Evolutionary conservation across 2,797 vertebrate genomes (phyloP).

Genomic region (Oophaga sylvatica): DNA sequence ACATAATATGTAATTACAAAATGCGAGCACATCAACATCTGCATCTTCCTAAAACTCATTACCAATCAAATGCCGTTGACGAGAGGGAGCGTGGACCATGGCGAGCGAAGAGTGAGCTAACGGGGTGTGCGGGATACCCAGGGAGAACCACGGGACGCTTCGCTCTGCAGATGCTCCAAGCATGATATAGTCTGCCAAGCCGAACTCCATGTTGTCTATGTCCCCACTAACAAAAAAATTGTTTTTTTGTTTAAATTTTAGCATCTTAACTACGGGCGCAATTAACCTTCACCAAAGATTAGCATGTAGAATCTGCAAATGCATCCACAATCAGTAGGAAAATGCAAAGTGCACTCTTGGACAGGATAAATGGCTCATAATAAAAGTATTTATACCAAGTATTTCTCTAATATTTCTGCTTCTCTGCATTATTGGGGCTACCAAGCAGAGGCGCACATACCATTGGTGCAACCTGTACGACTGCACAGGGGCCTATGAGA

Average conservation of each 20-base stretch:
- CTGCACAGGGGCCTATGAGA: too few species aligned
- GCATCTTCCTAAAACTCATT: constrained; percentile 40
- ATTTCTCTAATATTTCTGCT: not conserved
- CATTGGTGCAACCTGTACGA: too few species aligned
- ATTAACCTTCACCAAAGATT: too few species aligned
- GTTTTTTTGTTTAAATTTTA: not conserved
- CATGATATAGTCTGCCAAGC: not conserved
- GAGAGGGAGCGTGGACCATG: not conserved
- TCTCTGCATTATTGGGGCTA: not conserved
- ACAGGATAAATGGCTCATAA: too few species aligned
- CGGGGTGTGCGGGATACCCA: not conserved
- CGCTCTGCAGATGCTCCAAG: not conserved
- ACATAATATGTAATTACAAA: constrained; percentile 54
- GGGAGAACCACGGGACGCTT: not conserved
- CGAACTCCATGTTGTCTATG: not conserved
- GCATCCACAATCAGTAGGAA: too few species aligned
- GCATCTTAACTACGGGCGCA: too few species aligned
- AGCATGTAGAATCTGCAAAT: too few species aligned
- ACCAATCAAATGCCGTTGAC: constrained; percentile 12
- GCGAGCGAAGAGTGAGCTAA: not conserved
- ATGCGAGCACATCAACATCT: constrained; percentile 26
- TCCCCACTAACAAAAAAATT: not conserved
- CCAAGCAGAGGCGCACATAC: too few species aligned
- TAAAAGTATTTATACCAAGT: too few species aligned
- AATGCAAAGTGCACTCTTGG: too few species aligned